Base-by-base conservation (phyloP, 23 tunicate species). In the Halocynthia roretzi region DNA sequence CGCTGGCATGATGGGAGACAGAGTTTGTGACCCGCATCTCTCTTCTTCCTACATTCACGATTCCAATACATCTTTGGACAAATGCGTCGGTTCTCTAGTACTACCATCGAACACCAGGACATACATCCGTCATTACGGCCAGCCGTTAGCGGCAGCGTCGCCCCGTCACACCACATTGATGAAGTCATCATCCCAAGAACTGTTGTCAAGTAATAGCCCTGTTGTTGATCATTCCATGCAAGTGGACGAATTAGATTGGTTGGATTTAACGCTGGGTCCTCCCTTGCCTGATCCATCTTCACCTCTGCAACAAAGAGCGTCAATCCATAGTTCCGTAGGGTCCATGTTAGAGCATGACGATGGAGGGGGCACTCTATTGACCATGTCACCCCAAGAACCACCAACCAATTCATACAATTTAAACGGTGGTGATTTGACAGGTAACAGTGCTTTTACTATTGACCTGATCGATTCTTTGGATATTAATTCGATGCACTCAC, bases 31-130 rank as follows among this genome's bases (percentile, higher is more conserved):
- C 56, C 85, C 87, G 54, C 82, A 87, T 10, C 62, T 89, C 68
- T 89, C 96, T 6, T 70, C 96, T 6, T 89, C 96, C 62, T 89
- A 88, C 14, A 48, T 89, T 8, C 89, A 89, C 73, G 87, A 87
- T 81, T 80, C 85, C 12, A 88, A 83, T 20, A 88, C 83, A 56
- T 85, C 96, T 7, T 67, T 89, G 62, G 87, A 89, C 81, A 70
- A 83, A 7, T 80, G 87, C 72, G 61, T 83, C 10, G 71, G 77
- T 7, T 82, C 86, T 61, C 83, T 83, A 18, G 80, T 69, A 7
- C 68, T 81, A 10, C 86, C 95, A 10, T 80, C 84, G 10, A 85
- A 86, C 51, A 61, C 69, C 8, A 67, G 57, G 20, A 68, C 83
- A 6, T 51, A 71, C 80, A 61, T 74, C 12, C 60, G 71, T 52